Base-by-base conservation (phyloP, 1,140 invertebrate species). In the Conopomorpha cramerella region DNA sequence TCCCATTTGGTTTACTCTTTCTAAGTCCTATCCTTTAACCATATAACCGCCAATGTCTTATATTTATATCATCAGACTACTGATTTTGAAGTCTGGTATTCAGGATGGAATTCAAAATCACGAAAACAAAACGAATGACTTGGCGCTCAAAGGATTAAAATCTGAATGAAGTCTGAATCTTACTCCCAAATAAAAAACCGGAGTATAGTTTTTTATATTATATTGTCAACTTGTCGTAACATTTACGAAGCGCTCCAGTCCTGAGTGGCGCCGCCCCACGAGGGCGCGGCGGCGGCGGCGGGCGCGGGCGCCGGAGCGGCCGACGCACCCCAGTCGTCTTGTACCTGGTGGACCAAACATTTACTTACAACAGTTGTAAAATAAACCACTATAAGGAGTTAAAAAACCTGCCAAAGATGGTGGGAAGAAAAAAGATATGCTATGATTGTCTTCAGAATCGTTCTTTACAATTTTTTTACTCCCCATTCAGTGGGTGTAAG, bases 181-280 rank as follows among this genome's bases (percentile, higher is more conserved):
- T n/a, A 32, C 7, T 32, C 3, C 6, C 4, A 29, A 32, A 32
- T 32, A 32, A 32, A 32, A 32, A 3, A 32, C 30, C 8, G 14
- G 3, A 11, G 2, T 14, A 32, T 7, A 4, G 8, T 15, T 15
- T 32, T 14, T 8, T 3, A 14, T 16, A 14, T 12, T 11, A 11
- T 32, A 13, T 32, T 32, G 10, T n/a, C 13, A 29, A 44, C 41
- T 40, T 39, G 43, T n/a, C 44, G 45, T 19, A 38, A 30, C 27
- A 41, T 60, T 58, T 70, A 68, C 16, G 62, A 45, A 8, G 63
- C 54, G 36, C 44, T 67, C 76, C 76, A 78, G 54, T 71, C 67
- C 36, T 70, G 66, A 8, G 60, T 47, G 16, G 63, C 55, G 19
- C 71, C 76, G 37, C 71, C 72, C 76, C 76, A 78, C 0, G 66